Base-by-base conservation (phyloP, 2,888 invertebrate species). In the Leistus spinibarbis region DNA sequence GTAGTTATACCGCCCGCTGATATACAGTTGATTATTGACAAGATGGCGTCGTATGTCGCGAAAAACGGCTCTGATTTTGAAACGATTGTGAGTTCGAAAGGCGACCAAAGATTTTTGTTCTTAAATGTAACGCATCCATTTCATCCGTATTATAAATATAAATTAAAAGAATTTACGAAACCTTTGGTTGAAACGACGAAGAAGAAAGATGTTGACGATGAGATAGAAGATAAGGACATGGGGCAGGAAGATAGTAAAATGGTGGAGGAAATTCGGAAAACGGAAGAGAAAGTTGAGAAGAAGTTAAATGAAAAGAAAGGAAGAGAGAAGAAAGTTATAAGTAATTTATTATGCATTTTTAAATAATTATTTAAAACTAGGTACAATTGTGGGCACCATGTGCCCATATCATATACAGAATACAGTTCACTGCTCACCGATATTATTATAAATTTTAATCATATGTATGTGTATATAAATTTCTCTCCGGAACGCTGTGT, bases 21-120 rank as follows among this genome's bases (percentile, higher is more conserved):
- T 80, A 87, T 94, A 0, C 92, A 93, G 82, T 89, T 94, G 19
- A 94, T 99, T 7, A 94, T 99, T 76, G 97, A 98, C 85, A 97
- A 98, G 86, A 97, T 99, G 92, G 98, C 99, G 0, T 92, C 93
- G 78, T 98, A 98, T 85, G 98, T 99, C 0, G 94, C 96, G 0
- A 95, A 96, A 80, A 98, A 98, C 86, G 99, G 99, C 0, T 91
- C 92, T 72, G 94, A 95, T 81, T 98, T 99, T 83, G 98, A 99
- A 80, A 91, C 93, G 53, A 94, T 95, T 23, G 93, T 96, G 9
- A 92, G 91, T 79, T 90, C 91, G 2, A 95, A 94, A 82, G 92
- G 92, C 69, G 97, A 98, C 83, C 91, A 93, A 0, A 87, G 97
- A 40, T 98, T 99, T 85, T 91, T 91, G 22, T 99, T 99, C 84